Conservation (phyloP, 2,888 invertebrate species). For the Zygaena filipendulae region DNA sequence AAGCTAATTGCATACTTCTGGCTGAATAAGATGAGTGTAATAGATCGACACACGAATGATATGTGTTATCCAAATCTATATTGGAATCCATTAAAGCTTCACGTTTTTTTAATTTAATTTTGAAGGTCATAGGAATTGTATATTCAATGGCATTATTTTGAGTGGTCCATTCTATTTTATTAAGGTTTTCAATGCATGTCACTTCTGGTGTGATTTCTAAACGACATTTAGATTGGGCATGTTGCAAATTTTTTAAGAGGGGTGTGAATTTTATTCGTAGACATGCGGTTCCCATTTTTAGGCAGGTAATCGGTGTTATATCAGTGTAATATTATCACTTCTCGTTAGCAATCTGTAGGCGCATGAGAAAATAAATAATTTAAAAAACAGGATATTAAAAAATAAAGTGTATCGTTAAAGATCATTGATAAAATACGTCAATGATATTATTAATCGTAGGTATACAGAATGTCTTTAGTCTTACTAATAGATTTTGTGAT, state of each 20-base stretch:
- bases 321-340: too few species aligned
- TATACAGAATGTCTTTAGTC: too few species aligned
- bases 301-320: too few species aligned
- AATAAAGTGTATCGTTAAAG: too few species aligned
- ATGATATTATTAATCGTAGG: too few species aligned
- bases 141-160: conserved; percentile 35
- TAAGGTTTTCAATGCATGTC: conserved; percentile 34
- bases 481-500: too few species aligned
- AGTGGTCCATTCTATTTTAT: conserved; percentile 39
- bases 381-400: too few species aligned
- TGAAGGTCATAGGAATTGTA: conserved; percentile 45
- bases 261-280: conserved; percentile 43
- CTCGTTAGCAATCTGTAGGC: too few species aligned
- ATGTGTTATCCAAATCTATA: conserved; percentile 26
- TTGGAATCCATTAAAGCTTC: conserved; percentile 11
- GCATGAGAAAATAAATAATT: too few species aligned
- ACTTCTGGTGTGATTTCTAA: conserved; percentile 50
- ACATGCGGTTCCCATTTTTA: conserved; percentile 37
- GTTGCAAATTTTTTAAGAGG: conserved; percentile 27
- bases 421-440: too few species aligned
- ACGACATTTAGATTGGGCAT: conserved; percentile 29
- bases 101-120: conserved; percentile 37
- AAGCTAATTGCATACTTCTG: conserved; percentile 21
- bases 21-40: conserved; percentile 22
- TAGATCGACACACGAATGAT: conserved; percentile 52